These are phyloP conservation scores for Echinometra lucunter DNA, from an alignment of 53 echinoderm and acorn worm species.

Conservation along the genomic window DNA sequence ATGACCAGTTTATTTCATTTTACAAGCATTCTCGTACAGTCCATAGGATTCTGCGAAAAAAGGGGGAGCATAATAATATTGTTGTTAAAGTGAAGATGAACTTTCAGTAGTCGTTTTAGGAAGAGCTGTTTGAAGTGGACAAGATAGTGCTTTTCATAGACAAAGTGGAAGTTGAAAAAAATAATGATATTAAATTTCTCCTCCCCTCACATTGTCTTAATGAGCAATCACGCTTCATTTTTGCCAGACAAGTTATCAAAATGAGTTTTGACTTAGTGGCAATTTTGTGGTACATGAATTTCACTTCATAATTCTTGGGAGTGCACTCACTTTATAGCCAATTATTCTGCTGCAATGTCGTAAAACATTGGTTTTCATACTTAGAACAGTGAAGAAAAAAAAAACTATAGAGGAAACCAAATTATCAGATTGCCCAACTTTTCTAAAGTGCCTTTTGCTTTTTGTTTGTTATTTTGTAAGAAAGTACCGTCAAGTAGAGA, in stretches of 20 bases:
- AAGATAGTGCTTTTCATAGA: background rate
- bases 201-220: background rate
- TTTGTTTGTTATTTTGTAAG: slow-evolving; percentile 6
- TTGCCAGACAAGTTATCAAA: background rate
- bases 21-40: too few species aligned
- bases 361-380: background rate
- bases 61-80: too few species aligned
- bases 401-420: background rate
- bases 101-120: too few species aligned
- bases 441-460: slow-evolving; percentile 28
- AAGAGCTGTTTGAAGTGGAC: too few species aligned
- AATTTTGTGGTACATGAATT: background rate
- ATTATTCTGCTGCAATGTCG: background rate
- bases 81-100: too few species aligned
- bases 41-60: too few species aligned
- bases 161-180: background rate
- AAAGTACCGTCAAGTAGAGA: background rate
- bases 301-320: background rate
- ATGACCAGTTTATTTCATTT: too few species aligned
- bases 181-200: background rate
- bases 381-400: background rate
- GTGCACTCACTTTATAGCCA: background rate
- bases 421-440: background rate
- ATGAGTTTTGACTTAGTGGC: background rate
- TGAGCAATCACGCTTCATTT: too few species aligned